Conservation (phyloP, 1,140 invertebrate species). For the Radopholus similis region DNA sequence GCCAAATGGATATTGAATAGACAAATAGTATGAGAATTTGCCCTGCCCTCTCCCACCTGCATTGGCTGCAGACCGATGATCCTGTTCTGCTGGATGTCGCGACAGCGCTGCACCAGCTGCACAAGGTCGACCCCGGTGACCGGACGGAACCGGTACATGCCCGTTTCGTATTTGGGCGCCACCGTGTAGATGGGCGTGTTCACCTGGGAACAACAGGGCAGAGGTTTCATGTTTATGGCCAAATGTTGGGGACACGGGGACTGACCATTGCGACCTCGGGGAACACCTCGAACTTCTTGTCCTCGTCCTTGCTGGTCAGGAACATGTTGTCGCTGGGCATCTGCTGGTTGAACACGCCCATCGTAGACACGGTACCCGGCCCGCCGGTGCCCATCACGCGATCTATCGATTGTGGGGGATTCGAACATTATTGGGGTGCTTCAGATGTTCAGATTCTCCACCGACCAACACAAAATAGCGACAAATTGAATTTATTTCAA, state of each 20-base stretch:
- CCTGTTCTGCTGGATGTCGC: slow-evolving; percentile 52
- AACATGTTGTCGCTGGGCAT: slow-evolving; percentile 58
- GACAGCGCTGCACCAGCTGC: slow-evolving; percentile 49
- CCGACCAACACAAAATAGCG: too few species aligned
- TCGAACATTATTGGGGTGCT: too few species aligned
- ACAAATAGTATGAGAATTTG: too few species aligned
- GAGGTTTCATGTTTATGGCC: not conserved
- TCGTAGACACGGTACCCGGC: slow-evolving; percentile 32
- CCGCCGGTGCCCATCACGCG: slow-evolving; percentile 50
- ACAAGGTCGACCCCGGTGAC: slow-evolving; percentile 48
- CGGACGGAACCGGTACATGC: slow-evolving; percentile 34
- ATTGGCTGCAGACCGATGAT: slow-evolving; percentile 49
- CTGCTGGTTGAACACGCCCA: slow-evolving; percentile 43
- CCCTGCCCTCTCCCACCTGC: too few species aligned
- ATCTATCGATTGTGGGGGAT: slow-evolving; percentile 36
- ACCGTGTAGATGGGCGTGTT: slow-evolving; percentile 44
- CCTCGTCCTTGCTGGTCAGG: slow-evolving; percentile 44
- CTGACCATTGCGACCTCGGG: slow-evolving; percentile 43
- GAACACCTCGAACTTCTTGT: slow-evolving; percentile 54
- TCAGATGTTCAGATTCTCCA: too few species aligned
- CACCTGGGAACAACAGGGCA: slow-evolving; percentile 33
- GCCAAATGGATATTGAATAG: too few species aligned
- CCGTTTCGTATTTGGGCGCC: slow-evolving; percentile 44
- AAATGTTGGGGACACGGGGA: not conserved
- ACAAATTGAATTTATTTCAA: too few species aligned